Conservation (phyloP, 2,888 invertebrate species). For the Tipula unca region DNA sequence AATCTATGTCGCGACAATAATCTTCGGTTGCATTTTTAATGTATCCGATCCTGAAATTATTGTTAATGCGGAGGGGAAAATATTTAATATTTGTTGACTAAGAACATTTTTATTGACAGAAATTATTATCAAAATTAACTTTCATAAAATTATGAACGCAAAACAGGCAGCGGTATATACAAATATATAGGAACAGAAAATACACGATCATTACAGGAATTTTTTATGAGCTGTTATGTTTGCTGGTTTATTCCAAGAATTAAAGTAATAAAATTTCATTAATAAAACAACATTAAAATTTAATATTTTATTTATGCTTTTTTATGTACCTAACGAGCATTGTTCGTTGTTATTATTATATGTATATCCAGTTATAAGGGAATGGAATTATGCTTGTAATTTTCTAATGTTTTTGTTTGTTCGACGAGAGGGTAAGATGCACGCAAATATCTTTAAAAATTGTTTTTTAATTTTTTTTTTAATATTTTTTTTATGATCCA, state of each 20-base stretch:
- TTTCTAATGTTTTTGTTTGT: neutral
- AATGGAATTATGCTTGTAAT: neutral
- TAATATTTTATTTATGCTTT: conserved; percentile 8
- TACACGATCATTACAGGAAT: neutral
- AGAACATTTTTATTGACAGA: neutral
- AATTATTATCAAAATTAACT: neutral
- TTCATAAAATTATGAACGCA: too few relatives aligned
- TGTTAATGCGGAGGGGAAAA: neutral
- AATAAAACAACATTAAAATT: neutral
- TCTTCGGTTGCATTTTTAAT: neutral
- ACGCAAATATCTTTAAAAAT: neutral
- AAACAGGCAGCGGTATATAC: neutral
- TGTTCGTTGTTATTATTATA: neutral
- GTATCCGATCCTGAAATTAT: neutral
- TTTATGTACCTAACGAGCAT: neutral
- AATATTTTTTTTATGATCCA: neutral
- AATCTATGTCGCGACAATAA: neutral
- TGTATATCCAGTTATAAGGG: too few relatives aligned
- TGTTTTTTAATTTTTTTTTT: neutral
- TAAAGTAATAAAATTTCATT: conserved; percentile 2
- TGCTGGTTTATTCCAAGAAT: neutral
- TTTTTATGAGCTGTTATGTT: neutral
- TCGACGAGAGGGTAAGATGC: neutral
- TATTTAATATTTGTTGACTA: neutral
- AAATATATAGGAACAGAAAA: too few relatives aligned